Evolutionary conservation across 2,113 vertebrate genomes (phyloP), one percentile per base, ranked within the genome.

Genomic region (Brachyhypopomus gauderio): DNA sequence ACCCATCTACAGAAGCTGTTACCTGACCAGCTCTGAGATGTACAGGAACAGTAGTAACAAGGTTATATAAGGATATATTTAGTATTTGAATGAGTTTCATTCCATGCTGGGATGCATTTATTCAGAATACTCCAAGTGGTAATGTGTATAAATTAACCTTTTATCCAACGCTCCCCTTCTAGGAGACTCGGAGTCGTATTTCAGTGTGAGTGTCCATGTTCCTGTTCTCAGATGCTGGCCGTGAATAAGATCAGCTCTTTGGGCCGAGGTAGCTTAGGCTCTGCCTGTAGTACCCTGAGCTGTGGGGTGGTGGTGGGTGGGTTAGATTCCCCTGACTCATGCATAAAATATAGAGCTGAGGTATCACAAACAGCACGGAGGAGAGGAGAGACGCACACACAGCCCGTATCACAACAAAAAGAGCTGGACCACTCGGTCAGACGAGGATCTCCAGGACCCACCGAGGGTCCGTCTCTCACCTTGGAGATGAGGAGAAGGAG

Each of bases 261-360:
- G 69, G 77, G 64, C 36, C 34, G 77, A 22, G 56, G 67, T 63
- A 58, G 67, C 66, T 74, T 85, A 63, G 58, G 75, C 79, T n/a
- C 72, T 36, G 78, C 9, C 74, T 84, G 76, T 70, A 83, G 38
- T 84, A 85, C 90, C 83, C 84, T 85, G 67, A 76, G 88, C 45
- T 81, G 83, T 8, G 72, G 85, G 86, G 90, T 8, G 12, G 45
- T 93, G 86, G 90, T n/a, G 30, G 30, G 30, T 93, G 94, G 93
- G 93, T 96, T 93, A 91, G 91, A 85, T 80, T 93, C 84, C 92
- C 90, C 70, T 82, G 92, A 85, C 89, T 96, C 96, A 96, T 97
- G 93, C 95, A 97, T 98, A 93, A 97, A 97, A 95, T 91, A 98
- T 95, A 88, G 90, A 82, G 84, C 87, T 27, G 86, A 89, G 83